Evolutionary conservation across 2,888 invertebrate genomes (phyloP).

Genomic region (Epinotia ramella): DNA sequence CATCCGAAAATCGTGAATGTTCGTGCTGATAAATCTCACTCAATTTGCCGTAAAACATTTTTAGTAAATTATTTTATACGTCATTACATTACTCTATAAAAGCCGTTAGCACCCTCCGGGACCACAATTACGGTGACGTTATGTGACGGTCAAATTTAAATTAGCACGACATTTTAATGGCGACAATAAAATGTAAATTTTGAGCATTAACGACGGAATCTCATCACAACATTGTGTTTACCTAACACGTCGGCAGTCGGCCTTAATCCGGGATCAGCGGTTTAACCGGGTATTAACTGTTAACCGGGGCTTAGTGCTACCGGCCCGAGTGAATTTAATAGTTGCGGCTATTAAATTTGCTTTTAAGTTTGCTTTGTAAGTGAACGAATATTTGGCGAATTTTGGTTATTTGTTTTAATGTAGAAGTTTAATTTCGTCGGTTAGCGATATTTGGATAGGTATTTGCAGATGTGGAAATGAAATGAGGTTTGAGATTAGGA

Average conservation of each 20-base stretch:
- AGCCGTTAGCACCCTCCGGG: background rate
- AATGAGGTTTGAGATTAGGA: background rate
- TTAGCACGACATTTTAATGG: slow-evolving; percentile 31
- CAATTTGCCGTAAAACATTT: background rate
- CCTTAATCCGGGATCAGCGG: slow-evolving; percentile 27
- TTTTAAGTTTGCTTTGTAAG: slow-evolving; percentile 49
- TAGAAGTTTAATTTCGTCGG: background rate
- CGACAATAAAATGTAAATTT: slow-evolving; percentile 42
- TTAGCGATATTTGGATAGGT: background rate
- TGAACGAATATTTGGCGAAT: slow-evolving; percentile 47
- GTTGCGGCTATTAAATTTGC: slow-evolving; percentile 46
- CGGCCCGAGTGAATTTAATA: slow-evolving; percentile 40
- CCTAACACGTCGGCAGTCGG: slow-evolving; percentile 37
- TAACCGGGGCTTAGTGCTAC: slow-evolving; percentile 41
- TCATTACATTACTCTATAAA: slow-evolving; percentile 1
- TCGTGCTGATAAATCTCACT: background rate
- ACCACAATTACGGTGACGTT: slow-evolving; percentile 53
- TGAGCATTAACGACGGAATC: slow-evolving; percentile 35
- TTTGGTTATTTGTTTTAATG: slow-evolving; percentile 2
- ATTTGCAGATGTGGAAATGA: background rate
- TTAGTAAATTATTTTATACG: background rate
- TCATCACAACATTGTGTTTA: slow-evolving; percentile 39
- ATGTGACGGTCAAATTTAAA: slow-evolving; percentile 39
- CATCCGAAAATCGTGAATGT: no score
- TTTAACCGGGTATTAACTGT: slow-evolving; percentile 40